Conservation (phyloP, 2,797 vertebrate species). For the Cyclura pinguis region DNA sequence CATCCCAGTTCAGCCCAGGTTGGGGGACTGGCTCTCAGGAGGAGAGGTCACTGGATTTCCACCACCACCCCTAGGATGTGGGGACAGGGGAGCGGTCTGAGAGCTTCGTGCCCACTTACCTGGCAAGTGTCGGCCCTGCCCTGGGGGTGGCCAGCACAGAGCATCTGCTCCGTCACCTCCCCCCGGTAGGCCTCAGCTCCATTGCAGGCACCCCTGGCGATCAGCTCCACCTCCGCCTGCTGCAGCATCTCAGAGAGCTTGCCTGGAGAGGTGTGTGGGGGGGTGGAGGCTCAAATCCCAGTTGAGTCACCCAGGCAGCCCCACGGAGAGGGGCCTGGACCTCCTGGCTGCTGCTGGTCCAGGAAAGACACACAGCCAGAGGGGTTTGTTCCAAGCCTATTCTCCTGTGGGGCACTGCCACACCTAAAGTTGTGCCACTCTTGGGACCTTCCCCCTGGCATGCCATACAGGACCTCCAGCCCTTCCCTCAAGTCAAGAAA, state of each 20-base stretch:
- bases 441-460: no score
- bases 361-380: no score
- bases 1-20: neutral
- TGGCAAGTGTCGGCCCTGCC: conserved; percentile 91
- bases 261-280: conserved; percentile 45
- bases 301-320: no score
- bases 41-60: no score
- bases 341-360: neutral
- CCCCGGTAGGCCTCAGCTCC: conserved; percentile 78
- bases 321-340: no score
- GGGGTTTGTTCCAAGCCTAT: neutral
- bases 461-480: neutral
- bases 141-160: conserved; percentile 86
- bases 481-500: neutral
- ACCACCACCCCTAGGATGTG: neutral
- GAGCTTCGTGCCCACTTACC: conserved; percentile 73
- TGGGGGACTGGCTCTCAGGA: neutral
- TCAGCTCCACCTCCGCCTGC: conserved; percentile 82
- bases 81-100: no score
- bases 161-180: conserved; percentile 83
- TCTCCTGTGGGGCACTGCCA: no score
- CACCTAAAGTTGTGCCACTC: no score
- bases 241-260: conserved; percentile 83
- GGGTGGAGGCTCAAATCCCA: no score
- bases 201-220: conserved; percentile 80